Base-by-base conservation (phyloP, 2,888 invertebrate genomes). In the Biston betularia region DNA sequence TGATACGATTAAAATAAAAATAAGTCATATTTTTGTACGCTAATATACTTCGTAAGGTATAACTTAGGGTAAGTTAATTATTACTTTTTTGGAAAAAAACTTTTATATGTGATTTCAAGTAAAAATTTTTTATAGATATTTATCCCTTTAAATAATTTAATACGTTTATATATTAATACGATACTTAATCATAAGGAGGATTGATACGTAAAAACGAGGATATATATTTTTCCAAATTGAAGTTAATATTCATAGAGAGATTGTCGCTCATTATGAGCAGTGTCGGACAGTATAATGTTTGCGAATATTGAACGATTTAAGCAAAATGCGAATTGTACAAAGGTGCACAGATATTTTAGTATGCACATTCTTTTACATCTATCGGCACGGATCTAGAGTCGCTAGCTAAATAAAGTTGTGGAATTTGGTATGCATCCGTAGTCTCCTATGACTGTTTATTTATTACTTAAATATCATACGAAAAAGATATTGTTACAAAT, bases 21-120 rank as follows among this genome's bases (percentile, higher is more conserved):
- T 54, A 33, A 58, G 24, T 33, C n/a, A 67, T 68, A 70, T 69
- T 69, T 69, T 69, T 72, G 38, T 68, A 72, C 52, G 49, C 60
- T 61, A 67, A 38, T 24, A 24, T 24, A 24, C 53, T 50, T 34
- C 65, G 63, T 38, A 52, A 9, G 15, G 40, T 49, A 48, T 69
- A 70, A 24, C 24, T 24, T 85, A 86, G 79, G 54, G 33, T 87
- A 87, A 86, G 88, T 84, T 83, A 85, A 86, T 86, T 86, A 85
- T 48, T 76, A 78, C 66, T 75, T 79, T 80, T 83, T 69, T n/a
- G n/a, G 83, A 90, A 88, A 90, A 90, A 91, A 91, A 88, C 44
- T 74, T 75, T 81, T 81, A 75, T 72, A 83, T 87, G 88, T 89
- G 87, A 89, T 88, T 84, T 81, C 12, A 46, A 10, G n/a, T n/a